Evolutionary conservation across 1,140 invertebrate genomes (phyloP), one percentile per base, ranked within the genome.

Genomic region (Leptinotarsa defecta): DNA sequence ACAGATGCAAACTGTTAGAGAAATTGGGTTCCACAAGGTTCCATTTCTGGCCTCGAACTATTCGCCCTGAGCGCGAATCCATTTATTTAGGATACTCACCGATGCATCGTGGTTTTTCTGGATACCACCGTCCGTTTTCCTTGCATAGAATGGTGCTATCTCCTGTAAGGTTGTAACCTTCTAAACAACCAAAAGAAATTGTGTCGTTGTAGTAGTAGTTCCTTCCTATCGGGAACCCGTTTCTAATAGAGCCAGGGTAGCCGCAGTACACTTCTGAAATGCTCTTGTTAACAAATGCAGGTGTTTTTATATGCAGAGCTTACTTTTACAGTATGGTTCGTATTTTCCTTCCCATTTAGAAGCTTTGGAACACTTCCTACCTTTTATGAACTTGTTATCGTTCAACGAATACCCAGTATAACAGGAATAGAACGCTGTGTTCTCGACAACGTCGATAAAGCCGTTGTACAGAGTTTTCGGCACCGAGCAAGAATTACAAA

Each of bases 241-340:
- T 88, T 4, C 81, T 81, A 24, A 92, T 84, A 74, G 86, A 87
- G n/a, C 88, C 89, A 1, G 91, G 91, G 78, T 86, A 88, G 1
- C 88, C 88, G 81, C 91, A 92, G 43, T 85, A 87, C 89, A 68
- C 83, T 80, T 76, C 88, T 85, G n/a, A 81, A 84, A 34, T 79
- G 22, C 62, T 19, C 3, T 19, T 19, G 22, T 77, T 75, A 87
- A 89, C 3, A 65, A 65, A 65, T 65, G 64, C 20, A 6, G 17
- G 20, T 65, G 20, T 19, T 65, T 19, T 65, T 5, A 57, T 17
- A 5, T 57, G 52, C 13, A 19, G 15, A 57, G 20, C 52, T 77
- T 80, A 92, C 91, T 87, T 81, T 81, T 79, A 74, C 88, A 89
- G 34, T 79, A 81, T 3, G 87, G 87, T 62, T 81, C 85, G 82